These are phyloP conservation scores for Pterocles gutturalis DNA, from an alignment of 2,113 vertebrate species.

Conservation along the genomic window DNA sequence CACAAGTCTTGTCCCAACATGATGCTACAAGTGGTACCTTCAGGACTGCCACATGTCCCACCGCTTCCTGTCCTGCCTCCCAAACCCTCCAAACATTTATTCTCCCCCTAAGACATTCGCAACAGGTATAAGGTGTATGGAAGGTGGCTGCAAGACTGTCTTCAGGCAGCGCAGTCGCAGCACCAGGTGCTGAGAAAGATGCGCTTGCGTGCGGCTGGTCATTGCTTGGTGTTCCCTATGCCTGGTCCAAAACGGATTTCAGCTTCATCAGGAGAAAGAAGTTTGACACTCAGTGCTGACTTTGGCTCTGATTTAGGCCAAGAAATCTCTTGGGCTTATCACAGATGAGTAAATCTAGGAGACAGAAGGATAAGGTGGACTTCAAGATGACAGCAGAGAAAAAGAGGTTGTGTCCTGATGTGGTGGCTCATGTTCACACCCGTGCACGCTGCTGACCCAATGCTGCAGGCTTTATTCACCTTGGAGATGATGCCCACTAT, in stretches of 20 bases:
- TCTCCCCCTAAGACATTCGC: not conserved
- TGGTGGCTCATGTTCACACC: constrained; percentile 88
- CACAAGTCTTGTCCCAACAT: not conserved
- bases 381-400: constrained; percentile 85
- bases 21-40: not conserved
- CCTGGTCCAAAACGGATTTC: not conserved
- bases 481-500: constrained; percentile 89
- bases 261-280: not conserved
- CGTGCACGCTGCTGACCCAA: constrained; percentile 84
- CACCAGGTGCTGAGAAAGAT: not conserved
- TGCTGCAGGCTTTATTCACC: constrained; percentile 85
- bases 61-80: not conserved
- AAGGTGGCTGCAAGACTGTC: not conserved
- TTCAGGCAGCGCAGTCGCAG: not conserved
- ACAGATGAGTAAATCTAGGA: constrained; percentile 83
- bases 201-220: not conserved
- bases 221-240: not conserved
- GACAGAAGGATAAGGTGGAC: constrained; percentile 84
- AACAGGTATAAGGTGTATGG: not conserved
- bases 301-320: not conserved
- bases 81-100: not conserved
- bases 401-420: constrained; percentile 84
- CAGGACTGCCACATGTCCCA: not conserved
- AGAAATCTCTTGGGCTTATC: constrained; percentile 81
- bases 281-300: not conserved